These are phyloP conservation scores for Vombatus ursinus DNA, from an alignment of 2,113 vertebrate genomes.

Conservation along the genomic window DNA sequence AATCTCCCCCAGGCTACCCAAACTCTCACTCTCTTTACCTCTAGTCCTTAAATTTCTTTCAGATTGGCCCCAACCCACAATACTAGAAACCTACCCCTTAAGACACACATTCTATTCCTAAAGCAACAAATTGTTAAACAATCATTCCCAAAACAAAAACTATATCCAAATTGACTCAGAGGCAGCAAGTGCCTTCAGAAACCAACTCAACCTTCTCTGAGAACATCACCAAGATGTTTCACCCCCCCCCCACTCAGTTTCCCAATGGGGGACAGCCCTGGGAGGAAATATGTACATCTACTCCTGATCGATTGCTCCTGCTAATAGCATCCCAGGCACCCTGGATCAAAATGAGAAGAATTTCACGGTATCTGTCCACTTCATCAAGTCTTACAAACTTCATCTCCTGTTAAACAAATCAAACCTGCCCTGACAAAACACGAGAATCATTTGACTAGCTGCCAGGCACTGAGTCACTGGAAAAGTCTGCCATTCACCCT, in stretches of 20 bases:
- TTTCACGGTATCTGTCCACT: neutral
- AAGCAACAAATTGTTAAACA: neutral
- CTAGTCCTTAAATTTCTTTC: neutral
- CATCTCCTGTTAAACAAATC: neutral
- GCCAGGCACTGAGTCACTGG: constrained; percentile 50
- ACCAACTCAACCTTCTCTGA: neutral
- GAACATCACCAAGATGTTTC: neutral
- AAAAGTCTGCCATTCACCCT: neutral
- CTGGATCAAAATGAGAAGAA: neutral
- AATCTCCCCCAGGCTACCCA: neutral
- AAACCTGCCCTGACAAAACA: neutral
- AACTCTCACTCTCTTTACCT: neutral
- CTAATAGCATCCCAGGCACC: rapidly evolving
- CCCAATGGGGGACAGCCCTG: neutral
- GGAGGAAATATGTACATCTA: neutral
- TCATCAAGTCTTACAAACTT: neutral
- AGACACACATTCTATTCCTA: neutral
- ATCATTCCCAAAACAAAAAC: neutral
- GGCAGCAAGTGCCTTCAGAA: neutral
- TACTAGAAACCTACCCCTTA: neutral
- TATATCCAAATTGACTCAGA: neutral
- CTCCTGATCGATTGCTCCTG: neutral
- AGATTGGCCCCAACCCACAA: neutral
- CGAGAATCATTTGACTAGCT: neutral
- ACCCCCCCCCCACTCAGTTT: neutral